Evolutionary conservation across 2,797 vertebrate species (phyloP).

Genomic region (Sebastes nivosus): DNA sequence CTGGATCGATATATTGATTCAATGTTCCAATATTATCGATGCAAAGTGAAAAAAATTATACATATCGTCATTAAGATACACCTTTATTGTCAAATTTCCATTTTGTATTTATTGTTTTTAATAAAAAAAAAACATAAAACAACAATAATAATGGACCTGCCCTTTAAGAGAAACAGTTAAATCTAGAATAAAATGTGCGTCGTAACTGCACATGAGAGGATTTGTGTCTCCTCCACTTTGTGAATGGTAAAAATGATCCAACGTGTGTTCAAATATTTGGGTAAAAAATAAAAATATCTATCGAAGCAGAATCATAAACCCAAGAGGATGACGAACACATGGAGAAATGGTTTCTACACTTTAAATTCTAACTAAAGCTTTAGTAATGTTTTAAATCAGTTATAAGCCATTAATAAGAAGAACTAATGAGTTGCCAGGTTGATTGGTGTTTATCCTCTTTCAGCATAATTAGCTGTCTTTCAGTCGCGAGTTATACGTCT

Average conservation of each 20-base stretch:
- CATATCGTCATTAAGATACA: too few relatives aligned
- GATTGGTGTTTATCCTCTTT: not conserved
- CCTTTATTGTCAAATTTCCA: too few relatives aligned
- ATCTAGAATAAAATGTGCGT: not conserved
- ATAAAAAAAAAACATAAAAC: too few relatives aligned
- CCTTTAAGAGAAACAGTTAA: not conserved
- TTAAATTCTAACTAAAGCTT: too few relatives aligned
- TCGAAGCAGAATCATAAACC: not conserved
- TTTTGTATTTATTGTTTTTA: too few relatives aligned
- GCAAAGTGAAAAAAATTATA: too few relatives aligned
- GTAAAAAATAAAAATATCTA: not conserved
- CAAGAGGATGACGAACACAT: not conserved
- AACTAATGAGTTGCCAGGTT: not conserved
- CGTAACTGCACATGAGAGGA: not conserved
- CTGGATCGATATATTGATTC: too few relatives aligned
- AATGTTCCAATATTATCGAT: too few relatives aligned
- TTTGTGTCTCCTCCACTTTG: not conserved
- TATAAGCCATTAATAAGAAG: not conserved
- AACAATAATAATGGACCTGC: not conserved
- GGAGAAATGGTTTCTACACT: too few relatives aligned
- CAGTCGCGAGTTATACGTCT: not conserved
- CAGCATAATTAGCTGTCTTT: too few relatives aligned
- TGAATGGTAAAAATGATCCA: too few relatives aligned
- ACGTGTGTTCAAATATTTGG: not conserved
- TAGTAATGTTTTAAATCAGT: not conserved